Evolutionary conservation across 2,113 vertebrate species (phyloP), one percentile per base, ranked within the genome.

Genomic region (Calcarius ornatus): DNA sequence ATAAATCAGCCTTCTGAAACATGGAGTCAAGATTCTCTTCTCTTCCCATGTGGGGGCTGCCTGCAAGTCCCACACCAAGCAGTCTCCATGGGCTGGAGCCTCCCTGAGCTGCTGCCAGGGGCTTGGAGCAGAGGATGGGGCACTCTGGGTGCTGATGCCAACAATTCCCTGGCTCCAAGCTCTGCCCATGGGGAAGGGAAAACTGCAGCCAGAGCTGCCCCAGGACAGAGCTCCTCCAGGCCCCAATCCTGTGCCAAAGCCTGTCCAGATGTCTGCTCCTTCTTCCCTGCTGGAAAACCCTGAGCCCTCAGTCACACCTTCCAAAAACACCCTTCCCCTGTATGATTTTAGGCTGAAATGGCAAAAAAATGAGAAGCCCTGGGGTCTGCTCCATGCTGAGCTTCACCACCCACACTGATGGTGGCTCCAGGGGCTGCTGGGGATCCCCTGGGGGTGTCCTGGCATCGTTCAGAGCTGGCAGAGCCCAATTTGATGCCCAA

Each of bases 221-320:
- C 1, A 10, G 48, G 51, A 37, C 88, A 47, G 18, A 28, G 28
- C 47, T 82, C n/a, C 45, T 66, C 7, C 22, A 81, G 60, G 11
- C 42, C 38, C 8, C 54, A 23, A 14, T 2, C 25, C 30, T 15
- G 28, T 35, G 45, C 37, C 70, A 86, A 65, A 73, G 23, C 79
- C 37, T 0, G 0, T n/a, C 40, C 75, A 54, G 92, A 42, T 0
- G 0, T n/a, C 25, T 13, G 40, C 47, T 82, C 71, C 61, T 80
- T 47, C n/a, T 11, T 35, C 38, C 33, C 69, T 2, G 20, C 53
- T 5, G 8, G 61, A 50, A 87, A 80, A 56, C 12, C 25, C 27
- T 0, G 0, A 68, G 35, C 22, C 9, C 43, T 30, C 38, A 19
- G 17, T 43, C 9, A 22, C 1, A 5, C 28, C 11, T 4, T 33